Base-by-base conservation (phyloP, 2,888 invertebrate genomes). In the Aelia acuminata region DNA sequence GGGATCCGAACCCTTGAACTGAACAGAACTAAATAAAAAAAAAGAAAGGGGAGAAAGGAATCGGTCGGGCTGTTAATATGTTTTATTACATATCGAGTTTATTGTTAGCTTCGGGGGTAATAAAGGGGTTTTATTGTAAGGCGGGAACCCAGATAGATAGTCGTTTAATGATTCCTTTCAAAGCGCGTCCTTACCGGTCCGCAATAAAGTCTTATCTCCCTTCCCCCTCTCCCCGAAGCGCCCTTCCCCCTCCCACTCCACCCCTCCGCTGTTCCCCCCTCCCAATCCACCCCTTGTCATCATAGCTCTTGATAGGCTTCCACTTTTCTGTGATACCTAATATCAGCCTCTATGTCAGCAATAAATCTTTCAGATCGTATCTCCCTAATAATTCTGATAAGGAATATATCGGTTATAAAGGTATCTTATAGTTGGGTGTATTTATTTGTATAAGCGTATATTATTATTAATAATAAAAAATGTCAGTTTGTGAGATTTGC, bases 191-290 rank as follows among this genome's bases (percentile, higher is more conserved):
- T 80, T 80, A 80, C 80, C 35, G 80, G 80, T 80, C 80, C 43
- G 80, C 80, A 80, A 80, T 80, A 80, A 80, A 80, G 11, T 39
- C 80, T 80, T 80, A 80, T 80, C 80, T 80, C 43, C 43, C 43
- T 13, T 8, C 22, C n/a, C 11, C 39, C 22, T 7, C 26, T 26
- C 11, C 26, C 26, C 7, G 4, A 3, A 3, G 18, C 63, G 26
- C 35, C 15, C 35, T 20, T 13, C 18, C 63, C n/a, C n/a, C n/a
- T n/a, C n/a, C n/a, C n/a, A n/a, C n/a, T 31, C 31, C 3, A 3
- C 63, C 63, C 26, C 57, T 11, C 26, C 10, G 26, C 57, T 26
- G 2, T 1, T 13, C 26, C 57, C 0, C 11, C 5, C 22, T 11
- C 26, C 26, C 26, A 3, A 26, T 35, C 35, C 63, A 7, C 53